A percentile compares a stretch with the other conserved stretches of the same genome.
These are phyloP conservation scores for Schrankia costaestrigalis DNA, from an alignment of 2,888 invertebrate species.

Conservation along the genomic window DNA sequence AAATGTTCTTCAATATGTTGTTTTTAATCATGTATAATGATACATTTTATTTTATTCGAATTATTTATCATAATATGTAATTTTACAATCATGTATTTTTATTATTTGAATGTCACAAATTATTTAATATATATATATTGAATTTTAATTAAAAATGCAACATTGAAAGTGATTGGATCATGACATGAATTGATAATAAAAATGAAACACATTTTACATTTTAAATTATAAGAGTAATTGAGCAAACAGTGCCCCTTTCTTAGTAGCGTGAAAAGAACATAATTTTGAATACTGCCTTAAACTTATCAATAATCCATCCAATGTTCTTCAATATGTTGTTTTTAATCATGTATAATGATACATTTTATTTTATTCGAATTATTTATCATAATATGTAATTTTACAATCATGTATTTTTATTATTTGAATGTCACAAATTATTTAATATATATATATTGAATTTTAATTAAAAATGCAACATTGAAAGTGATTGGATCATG, in stretches of 20 bases:
- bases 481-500: constrained; percentile 49
- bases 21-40: constrained; percentile 34
- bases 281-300: too few species aligned
- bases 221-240: too few species aligned
- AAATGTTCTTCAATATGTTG: constrained; percentile 20
- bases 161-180: constrained; percentile 45
- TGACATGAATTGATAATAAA: constrained; percentile 55
- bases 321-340: constrained; percentile 21
- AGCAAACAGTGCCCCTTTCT: too few species aligned
- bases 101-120: constrained; percentile 52
- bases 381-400: constrained; percentile 35
- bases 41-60: constrained; percentile 36
- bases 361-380: constrained; percentile 37
- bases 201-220: constrained; percentile 39
- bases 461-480: constrained; percentile 34
- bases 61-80: constrained; percentile 36
- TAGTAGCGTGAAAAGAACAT: too few species aligned
- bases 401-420: constrained; percentile 49
- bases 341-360: constrained; percentile 35
- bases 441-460: constrained; percentile 31
- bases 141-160: constrained; percentile 34
- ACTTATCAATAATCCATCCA: too few species aligned
- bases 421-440: constrained; percentile 53
- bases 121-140: constrained; percentile 33
- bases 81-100: constrained; percentile 49